Evolutionary conservation across 2,113 vertebrate species (phyloP).

Genomic region (Aegypius monachus): DNA sequence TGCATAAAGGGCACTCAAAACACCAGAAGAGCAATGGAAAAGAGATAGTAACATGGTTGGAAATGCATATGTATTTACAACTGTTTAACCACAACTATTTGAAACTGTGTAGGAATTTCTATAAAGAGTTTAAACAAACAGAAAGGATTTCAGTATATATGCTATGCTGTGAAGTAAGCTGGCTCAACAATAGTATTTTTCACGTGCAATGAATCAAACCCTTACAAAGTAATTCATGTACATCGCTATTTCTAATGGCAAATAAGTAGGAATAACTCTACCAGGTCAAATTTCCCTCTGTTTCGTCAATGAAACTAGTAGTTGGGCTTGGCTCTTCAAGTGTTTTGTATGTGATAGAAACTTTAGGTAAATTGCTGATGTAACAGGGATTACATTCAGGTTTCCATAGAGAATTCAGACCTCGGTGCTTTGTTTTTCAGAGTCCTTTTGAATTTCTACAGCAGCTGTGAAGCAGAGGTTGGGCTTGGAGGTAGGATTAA

Average conservation of each 20-base stretch:
- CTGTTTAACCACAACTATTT: slow-evolving; percentile 21
- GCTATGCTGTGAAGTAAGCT: not conserved
- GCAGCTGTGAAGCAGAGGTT: not conserved
- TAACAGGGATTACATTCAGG: not conserved
- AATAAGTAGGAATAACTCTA: not conserved
- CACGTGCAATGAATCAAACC: slow-evolving; percentile 29
- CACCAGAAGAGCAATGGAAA: not conserved
- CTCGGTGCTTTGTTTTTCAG: not conserved
- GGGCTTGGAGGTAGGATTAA: not conserved
- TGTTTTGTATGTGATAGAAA: not conserved
- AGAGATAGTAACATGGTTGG: not conserved
- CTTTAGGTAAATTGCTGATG: not conserved
- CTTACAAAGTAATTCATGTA: not conserved
- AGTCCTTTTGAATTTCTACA: not conserved
- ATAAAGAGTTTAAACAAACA: slow-evolving; percentile 41
- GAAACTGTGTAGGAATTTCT: slow-evolving; percentile 2
- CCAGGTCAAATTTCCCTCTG: not conserved
- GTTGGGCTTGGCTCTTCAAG: not conserved
- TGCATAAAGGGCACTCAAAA: not conserved
- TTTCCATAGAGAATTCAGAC: slow-evolving; percentile 26
- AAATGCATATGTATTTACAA: not conserved
- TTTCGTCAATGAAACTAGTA: not conserved
- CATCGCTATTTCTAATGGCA: not conserved
- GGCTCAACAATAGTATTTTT: not conserved
- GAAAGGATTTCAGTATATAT: not conserved